phyloP scores from a whole-genome alignment of 2,888 invertebrate species.

The Zygaena filipendulae region DNA sequence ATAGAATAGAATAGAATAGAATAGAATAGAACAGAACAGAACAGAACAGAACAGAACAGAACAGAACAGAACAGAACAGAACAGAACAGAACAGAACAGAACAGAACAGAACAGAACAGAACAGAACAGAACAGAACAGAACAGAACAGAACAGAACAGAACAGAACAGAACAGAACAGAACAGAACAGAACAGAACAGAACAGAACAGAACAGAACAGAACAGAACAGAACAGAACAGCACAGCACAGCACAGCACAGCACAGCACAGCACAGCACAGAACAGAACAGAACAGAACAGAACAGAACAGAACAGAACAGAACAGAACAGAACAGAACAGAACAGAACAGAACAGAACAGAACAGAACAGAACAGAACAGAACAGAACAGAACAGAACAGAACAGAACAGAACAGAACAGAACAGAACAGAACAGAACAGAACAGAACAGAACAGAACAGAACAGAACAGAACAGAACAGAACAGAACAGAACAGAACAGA shows the following conservation, averaged over 20 bases:
- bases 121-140: conserved; percentile 1
- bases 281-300: too few species aligned
- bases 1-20: conserved; percentile 1
- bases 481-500: too few species aligned
- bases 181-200: conserved; percentile 4
- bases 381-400: too few species aligned
- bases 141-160: conserved; percentile 1
- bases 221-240: conserved; percentile 4
- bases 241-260: conserved; percentile 4
- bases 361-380: too few species aligned
- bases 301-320: conserved; percentile 1
- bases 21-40: conserved; percentile 1
- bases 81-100: background rate
- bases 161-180: conserved; percentile 2
- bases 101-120: background rate
- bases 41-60: background rate
- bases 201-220: conserved; percentile 3
- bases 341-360: too few species aligned
- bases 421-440: too few species aligned
- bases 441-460: too few species aligned
- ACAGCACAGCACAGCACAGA: conserved; percentile 4
- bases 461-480: too few species aligned
- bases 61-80: background rate
- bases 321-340: too few species aligned
- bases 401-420: too few species aligned